A percentile compares a stretch with the other conserved stretches of the same genome.
phyloP scores from a whole-genome alignment of 2,113 vertebrate genomes.

The Piprites chloris region DNA sequence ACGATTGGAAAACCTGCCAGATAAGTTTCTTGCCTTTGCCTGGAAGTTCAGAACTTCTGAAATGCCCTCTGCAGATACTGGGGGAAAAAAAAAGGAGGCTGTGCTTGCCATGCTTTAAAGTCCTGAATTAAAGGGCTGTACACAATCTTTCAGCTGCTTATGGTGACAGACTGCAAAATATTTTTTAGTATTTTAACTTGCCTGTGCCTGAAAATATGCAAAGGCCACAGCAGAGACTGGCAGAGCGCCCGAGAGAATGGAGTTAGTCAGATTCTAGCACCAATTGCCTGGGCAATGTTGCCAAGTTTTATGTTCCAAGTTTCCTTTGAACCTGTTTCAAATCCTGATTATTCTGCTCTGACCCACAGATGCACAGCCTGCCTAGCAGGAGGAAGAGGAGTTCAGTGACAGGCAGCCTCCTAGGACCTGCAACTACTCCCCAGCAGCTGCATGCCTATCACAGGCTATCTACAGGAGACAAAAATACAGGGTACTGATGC shows the following conservation, averaged over 20 bases:
- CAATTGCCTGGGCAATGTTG: constrained; percentile 23
- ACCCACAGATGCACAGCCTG: constrained; percentile 32
- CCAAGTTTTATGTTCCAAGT: constrained; percentile 48
- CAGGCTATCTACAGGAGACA: background rate
- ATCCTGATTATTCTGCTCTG: constrained; percentile 31
- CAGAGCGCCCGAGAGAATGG: background rate
- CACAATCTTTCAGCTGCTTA: background rate
- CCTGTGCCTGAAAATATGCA: constrained; percentile 53
- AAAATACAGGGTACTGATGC: background rate
- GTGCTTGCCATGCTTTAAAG: background rate
- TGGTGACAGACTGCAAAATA: constrained; percentile 31
- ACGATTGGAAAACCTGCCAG: background rate
- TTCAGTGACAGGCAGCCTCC: background rate
- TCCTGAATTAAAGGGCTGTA: background rate
- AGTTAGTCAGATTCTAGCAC: constrained; percentile 51
- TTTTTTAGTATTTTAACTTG: constrained; percentile 53
- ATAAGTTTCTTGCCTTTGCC: background rate
- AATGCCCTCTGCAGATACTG: background rate
- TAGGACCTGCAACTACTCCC: background rate
- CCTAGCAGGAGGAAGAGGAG: background rate
- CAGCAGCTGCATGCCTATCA: background rate
- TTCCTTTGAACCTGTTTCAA: constrained; percentile 51
- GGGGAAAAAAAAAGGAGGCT: background rate
- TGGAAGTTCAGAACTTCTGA: constrained; percentile 10
- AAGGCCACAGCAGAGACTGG: constrained; percentile 47